Conservation (phyloP, 1,140 invertebrate genomes). For the Heliothis virescens region DNA sequence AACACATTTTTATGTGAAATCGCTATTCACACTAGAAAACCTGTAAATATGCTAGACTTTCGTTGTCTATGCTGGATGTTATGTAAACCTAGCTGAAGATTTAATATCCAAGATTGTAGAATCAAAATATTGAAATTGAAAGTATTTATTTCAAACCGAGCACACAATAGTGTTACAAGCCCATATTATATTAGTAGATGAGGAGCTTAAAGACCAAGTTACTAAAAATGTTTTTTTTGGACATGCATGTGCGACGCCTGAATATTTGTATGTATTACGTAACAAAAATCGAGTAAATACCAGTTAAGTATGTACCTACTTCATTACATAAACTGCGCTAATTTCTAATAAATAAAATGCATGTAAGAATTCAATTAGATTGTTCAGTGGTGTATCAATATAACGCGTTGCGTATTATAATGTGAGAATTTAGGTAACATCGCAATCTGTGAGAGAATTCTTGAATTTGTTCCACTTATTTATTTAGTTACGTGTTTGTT, state of each 20-base stretch:
- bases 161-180: too few relatives aligned
- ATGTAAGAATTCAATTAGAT: background rate
- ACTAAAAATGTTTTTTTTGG: background rate
- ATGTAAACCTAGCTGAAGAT: too few relatives aligned
- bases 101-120: too few relatives aligned
- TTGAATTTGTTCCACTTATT: slow-evolving; percentile 1
- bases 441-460: slow-evolving; percentile 2
- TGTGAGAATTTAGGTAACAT: slow-evolving; percentile 7
- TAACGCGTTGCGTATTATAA: background rate
- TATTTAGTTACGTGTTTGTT: slow-evolving; percentile 5
- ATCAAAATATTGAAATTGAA: too few relatives aligned
- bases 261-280: background rate
- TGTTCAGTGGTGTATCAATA: slow-evolving; percentile 15
- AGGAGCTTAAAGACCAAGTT: too few relatives aligned
- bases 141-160: too few relatives aligned
- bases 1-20: background rate
- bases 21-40: background rate
- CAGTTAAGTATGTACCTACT: background rate
- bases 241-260: too few relatives aligned
- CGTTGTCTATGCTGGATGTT: too few relatives aligned
- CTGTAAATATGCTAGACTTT: background rate
- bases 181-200: too few relatives aligned
- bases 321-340: background rate
- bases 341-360: background rate
- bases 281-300: background rate